These are phyloP conservation scores for Falco peregrinus DNA, from an alignment of 2,797 vertebrate genomes.

Conservation along the genomic window DNA sequence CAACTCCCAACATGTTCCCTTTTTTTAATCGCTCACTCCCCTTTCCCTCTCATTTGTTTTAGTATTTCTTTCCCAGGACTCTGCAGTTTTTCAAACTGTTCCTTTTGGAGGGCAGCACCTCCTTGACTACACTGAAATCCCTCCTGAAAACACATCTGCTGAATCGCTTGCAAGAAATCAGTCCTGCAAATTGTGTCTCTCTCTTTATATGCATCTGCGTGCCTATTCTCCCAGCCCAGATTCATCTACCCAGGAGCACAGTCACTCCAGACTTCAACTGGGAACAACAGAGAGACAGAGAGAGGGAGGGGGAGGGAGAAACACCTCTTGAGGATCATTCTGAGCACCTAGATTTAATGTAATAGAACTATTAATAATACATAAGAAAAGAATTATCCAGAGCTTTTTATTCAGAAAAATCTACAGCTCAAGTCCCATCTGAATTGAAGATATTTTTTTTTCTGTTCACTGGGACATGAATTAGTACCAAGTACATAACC, in stretches of 20 bases:
- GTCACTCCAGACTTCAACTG: neutral
- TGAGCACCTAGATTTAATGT: slow-evolving; percentile 64
- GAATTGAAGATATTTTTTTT: neutral
- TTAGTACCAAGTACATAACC: slow-evolving; percentile 65
- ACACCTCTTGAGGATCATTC: slow-evolving; percentile 34
- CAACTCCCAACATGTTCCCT: neutral
- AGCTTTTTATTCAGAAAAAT: slow-evolving; percentile 63
- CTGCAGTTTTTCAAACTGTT: neutral
- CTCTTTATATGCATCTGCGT: neutral
- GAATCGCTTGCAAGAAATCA: slow-evolving; percentile 22
- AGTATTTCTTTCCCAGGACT: slow-evolving; percentile 17
- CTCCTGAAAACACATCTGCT: slow-evolving; percentile 50
- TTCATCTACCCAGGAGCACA: slow-evolving; percentile 32
- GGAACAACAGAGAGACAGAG: neutral
- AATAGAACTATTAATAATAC: slow-evolving; percentile 70
- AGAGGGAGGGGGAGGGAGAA: neutral
- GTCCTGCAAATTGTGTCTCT: neutral
- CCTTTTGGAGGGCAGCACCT: slow-evolving; percentile 44
- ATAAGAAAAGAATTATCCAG: slow-evolving; percentile 65
- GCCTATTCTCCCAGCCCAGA: neutral
- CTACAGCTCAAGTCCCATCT: slow-evolving; percentile 49
- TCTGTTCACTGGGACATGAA: slow-evolving; percentile 25
- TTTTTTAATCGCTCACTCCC: neutral
- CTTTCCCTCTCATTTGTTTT: neutral
- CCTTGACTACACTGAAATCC: slow-evolving; percentile 23